Evolutionary conservation across 2,888 invertebrate genomes (phyloP).

Genomic region (Anaspis maculata): DNA sequence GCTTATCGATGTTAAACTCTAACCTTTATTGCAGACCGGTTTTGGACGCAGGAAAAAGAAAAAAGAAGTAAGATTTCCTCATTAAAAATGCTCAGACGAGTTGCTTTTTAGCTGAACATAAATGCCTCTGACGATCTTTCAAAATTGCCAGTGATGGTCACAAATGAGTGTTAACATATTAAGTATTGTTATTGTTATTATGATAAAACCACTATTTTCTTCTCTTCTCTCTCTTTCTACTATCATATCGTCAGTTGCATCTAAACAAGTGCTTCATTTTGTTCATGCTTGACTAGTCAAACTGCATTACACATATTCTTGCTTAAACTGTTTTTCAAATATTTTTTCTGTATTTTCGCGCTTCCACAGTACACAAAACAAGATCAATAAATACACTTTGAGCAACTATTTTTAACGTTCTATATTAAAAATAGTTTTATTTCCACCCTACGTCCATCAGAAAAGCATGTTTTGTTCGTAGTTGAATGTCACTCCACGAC

Average conservation of each 20-base stretch:
- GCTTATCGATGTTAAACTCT: slow-evolving; percentile 44
- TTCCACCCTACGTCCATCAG: not conserved
- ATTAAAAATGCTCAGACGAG: slow-evolving; percentile 38
- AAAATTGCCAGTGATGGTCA: slow-evolving; percentile 7
- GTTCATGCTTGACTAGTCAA: slow-evolving; percentile 26
- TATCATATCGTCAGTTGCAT: slow-evolving; percentile 35
- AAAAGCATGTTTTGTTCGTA: slow-evolving; percentile 9
- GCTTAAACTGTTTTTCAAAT: not conserved
- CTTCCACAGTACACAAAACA: too few relatives aligned
- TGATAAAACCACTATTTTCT: slow-evolving; percentile 15
- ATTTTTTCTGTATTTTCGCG: not conserved
- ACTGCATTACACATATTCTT: slow-evolving; percentile 3
- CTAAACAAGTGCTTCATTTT: slow-evolving; percentile 23
- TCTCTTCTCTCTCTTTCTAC: slow-evolving; percentile 15
- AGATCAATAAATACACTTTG: slow-evolving; percentile 2
- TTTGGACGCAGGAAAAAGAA: slow-evolving; percentile 97
- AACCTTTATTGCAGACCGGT: slow-evolving; percentile 68
- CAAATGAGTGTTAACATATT: not conserved
- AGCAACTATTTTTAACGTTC: slow-evolving; percentile 10
- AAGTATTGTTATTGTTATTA: not conserved
- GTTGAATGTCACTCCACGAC: too few relatives aligned
- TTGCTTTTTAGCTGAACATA: slow-evolving; percentile 37
- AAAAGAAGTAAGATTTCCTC: slow-evolving; percentile 89
- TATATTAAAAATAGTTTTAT: slow-evolving; percentile 11
- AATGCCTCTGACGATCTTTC: slow-evolving; percentile 39